Evolutionary conservation across 2,797 vertebrate species (phyloP).

Genomic region (Labroides dimidiatus): DNA sequence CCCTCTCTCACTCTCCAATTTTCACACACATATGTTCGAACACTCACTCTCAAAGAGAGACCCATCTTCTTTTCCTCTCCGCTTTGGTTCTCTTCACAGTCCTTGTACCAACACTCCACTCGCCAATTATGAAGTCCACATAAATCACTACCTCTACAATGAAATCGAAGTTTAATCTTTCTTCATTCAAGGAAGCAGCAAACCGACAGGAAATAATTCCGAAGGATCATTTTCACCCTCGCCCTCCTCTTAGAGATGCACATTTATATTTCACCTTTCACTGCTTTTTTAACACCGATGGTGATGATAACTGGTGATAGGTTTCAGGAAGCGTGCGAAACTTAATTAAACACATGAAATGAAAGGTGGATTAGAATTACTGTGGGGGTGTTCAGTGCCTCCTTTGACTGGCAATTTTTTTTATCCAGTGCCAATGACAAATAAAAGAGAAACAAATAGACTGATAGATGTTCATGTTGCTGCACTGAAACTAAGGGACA

Average conservation of each 20-base stretch:
- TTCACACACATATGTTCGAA: slow-evolving; percentile 8
- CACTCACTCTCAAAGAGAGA: slow-evolving; percentile 2
- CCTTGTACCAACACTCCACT: slow-evolving; percentile 41
- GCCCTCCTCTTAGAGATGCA: background rate
- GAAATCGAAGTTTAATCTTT: slow-evolving; percentile 12
- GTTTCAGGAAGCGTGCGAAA: slow-evolving; percentile 15
- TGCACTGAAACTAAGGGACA: slow-evolving; percentile 39
- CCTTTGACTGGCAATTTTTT: slow-evolving; percentile 41
- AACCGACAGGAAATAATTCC: slow-evolving; percentile 34
- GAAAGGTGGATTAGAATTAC: slow-evolving; percentile 39
- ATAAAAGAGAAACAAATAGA: background rate
- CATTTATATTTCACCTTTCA: background rate
- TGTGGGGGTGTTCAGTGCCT: slow-evolving; percentile 24
- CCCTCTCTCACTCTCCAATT: background rate
- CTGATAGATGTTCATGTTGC: slow-evolving; percentile 8
- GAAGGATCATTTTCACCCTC: slow-evolving; percentile 36
- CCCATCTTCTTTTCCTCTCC: slow-evolving; percentile 35
- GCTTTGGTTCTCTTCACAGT: slow-evolving; percentile 35
- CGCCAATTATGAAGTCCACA: slow-evolving; percentile 54
- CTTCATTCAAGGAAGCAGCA: slow-evolving; percentile 17
- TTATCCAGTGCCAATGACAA: slow-evolving; percentile 34
- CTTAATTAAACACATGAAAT: slow-evolving; percentile 42
- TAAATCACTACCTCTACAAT: slow-evolving; percentile 38
- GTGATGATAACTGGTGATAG: background rate
- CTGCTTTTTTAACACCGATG: background rate